Conservation (phyloP, 92 coral and sea anemone species). For the Plumapathes pennacea region DNA sequence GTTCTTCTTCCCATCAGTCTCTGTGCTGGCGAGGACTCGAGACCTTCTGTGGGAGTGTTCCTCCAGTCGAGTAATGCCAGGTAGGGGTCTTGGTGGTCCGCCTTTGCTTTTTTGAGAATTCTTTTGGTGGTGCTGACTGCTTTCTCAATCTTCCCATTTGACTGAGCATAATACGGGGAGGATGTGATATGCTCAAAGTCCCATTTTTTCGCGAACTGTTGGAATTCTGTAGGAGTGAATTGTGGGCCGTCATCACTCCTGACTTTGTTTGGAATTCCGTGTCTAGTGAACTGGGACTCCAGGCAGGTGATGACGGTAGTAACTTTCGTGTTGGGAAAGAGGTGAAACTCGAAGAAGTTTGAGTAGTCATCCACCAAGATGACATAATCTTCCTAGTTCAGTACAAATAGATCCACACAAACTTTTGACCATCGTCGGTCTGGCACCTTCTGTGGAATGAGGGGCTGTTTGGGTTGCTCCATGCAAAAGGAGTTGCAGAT, state of each 20-base stretch:
- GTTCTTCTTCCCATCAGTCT: constrained; percentile 44
- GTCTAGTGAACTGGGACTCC: constrained; percentile 57
- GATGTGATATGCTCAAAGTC: constrained; percentile 24
- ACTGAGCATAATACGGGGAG: constrained; percentile 5
- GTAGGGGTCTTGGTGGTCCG: constrained; percentile 34
- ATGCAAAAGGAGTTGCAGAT: constrained; percentile 60
- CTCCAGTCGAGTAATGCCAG: constrained; percentile 46
- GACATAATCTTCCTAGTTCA: constrained; percentile 50
- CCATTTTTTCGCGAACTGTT: constrained; percentile 31
- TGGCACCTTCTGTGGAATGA: constrained; percentile 54
- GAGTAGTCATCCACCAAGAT: constrained; percentile 51
- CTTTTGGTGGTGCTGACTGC: constrained; percentile 33
- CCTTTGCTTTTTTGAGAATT: constrained; percentile 12
- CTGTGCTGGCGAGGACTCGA: constrained; percentile 26
- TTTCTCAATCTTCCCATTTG: constrained; percentile 49
- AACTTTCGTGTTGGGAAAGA: constrained; percentile 39
- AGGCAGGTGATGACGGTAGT: constrained; percentile 36
- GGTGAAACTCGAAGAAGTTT: constrained; percentile 42
- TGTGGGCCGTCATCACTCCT: constrained; percentile 36
- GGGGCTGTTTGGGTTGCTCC: constrained; percentile 59
- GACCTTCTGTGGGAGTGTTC: constrained; percentile 40
- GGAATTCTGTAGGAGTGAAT: constrained; percentile 39
- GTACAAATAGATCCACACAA: constrained; percentile 52
- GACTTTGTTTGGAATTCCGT: constrained; percentile 50
- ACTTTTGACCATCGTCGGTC: constrained; percentile 60